A percentile compares a stretch with the other conserved stretches of the same genome.
phyloP scores from a whole-genome alignment of 2,888 invertebrate species.

The Parnassius smintheus region DNA sequence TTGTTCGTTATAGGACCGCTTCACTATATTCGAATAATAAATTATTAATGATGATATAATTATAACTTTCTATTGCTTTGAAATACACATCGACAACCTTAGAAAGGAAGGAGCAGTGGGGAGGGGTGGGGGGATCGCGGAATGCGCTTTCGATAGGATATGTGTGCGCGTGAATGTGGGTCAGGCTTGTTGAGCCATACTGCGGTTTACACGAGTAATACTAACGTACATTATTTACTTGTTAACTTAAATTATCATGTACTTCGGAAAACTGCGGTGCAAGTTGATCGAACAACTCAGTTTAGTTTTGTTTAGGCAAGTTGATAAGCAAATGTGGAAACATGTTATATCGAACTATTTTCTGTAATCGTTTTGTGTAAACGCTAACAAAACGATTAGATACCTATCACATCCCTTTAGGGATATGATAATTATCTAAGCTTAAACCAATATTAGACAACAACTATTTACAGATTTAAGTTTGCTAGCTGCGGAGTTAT shows the following conservation, averaged over 20 bases:
- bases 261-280: conserved; percentile 21
- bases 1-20: too few species aligned
- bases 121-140: conserved; percentile 35
- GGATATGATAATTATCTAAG: too few species aligned
- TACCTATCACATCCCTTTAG: too few species aligned
- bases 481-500: too few species aligned
- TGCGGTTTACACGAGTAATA: conserved; percentile 25
- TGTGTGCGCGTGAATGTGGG: conserved; percentile 52
- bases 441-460: too few species aligned
- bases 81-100: conserved; percentile 2
- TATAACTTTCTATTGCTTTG: not conserved
- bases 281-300: conserved; percentile 15
- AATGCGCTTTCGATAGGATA: conserved; percentile 45
- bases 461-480: too few species aligned
- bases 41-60: too few species aligned
- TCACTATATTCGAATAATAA: too few species aligned
- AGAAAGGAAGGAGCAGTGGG: conserved; percentile 1
- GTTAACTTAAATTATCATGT: conserved; percentile 27
- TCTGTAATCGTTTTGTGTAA: too few species aligned
- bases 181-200: conserved; percentile 45
- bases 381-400: too few species aligned
- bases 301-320: conserved; percentile 15
- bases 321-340: conserved; percentile 9
- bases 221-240: conserved; percentile 13
- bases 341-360: too few species aligned